phyloP scores from a whole-genome alignment of 2,888 invertebrate species.

The Luperina nickerlii region DNA sequence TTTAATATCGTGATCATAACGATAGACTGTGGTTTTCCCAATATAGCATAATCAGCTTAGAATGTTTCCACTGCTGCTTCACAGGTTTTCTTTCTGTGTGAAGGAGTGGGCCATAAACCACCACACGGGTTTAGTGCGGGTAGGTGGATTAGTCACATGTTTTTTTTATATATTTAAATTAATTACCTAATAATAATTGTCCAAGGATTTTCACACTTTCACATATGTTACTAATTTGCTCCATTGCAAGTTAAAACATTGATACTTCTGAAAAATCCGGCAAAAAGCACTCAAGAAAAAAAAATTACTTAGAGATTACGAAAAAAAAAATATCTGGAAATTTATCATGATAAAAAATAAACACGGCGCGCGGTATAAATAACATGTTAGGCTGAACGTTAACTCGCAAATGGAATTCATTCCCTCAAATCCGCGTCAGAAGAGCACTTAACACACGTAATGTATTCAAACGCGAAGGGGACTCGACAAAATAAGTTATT shows the following conservation, averaged over 20 bases:
- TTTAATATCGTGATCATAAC: slow-evolving; percentile 42
- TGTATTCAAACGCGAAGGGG: slow-evolving; percentile 70
- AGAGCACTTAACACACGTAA: slow-evolving; percentile 67
- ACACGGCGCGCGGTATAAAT: slow-evolving; percentile 53
- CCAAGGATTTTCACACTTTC: background rate
- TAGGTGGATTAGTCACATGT: background rate
- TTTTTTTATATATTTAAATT: too few relatives aligned
- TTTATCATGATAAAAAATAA: slow-evolving; percentile 49
- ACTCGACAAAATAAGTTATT: slow-evolving; percentile 83
- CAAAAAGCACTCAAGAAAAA: slow-evolving; percentile 11
- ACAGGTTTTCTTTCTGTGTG: background rate
- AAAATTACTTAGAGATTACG: slow-evolving; percentile 7
- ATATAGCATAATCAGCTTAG: background rate
- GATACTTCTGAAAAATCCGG: background rate
- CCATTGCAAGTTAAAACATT: background rate
- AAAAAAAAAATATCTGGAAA: slow-evolving; percentile 36
- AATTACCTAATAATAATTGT: background rate
- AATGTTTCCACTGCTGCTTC: background rate
- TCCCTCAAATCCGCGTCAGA: slow-evolving; percentile 64
- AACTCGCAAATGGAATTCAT: slow-evolving; percentile 66
- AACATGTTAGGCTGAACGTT: slow-evolving; percentile 58
- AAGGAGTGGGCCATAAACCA: background rate
- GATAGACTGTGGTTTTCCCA: slow-evolving; percentile 20
- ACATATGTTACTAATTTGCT: background rate
- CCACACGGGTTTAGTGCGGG: background rate